Evolutionary conservation across 2,888 invertebrate genomes (phyloP).

Genomic region (Agrilus mali): DNA sequence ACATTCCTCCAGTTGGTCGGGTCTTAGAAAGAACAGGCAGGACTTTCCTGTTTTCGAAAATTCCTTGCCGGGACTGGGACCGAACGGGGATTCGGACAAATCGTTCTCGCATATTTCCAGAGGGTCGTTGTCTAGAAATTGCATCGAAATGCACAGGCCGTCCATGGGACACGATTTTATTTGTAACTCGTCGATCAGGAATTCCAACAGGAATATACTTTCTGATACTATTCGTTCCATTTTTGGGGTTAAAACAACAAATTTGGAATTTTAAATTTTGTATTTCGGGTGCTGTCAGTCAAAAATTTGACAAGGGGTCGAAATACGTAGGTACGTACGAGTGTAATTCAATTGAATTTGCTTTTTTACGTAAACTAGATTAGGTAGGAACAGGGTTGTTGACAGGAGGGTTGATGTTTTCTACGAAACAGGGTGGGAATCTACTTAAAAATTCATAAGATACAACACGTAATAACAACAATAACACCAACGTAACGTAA

Average conservation of each 20-base stretch:
- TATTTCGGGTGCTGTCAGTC: no score
- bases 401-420: no score
- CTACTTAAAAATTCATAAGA: no score
- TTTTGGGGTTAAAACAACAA: constrained; percentile 1
- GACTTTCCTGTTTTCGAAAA: constrained; percentile 52
- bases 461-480: no score
- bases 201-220: constrained; percentile 49
- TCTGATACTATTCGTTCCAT: constrained; percentile 38
- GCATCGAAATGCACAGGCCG: constrained; percentile 46
- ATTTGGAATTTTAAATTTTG: no score
- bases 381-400: no score
- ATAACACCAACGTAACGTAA: no score
- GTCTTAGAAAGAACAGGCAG: constrained; percentile 49
- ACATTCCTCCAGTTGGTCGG: constrained; percentile 38
- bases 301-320: no score
- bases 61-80: constrained; percentile 23
- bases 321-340: no score
- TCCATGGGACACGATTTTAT: constrained; percentile 15
- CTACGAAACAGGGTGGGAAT: no score
- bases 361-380: no score
- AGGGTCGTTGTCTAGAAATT: constrained; percentile 43
- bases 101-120: constrained; percentile 52
- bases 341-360: no score
- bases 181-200: constrained; percentile 42
- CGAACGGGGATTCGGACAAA: constrained; percentile 20